Conservation (phyloP, 2,113 vertebrate genomes). For the Sialia sialis region DNA sequence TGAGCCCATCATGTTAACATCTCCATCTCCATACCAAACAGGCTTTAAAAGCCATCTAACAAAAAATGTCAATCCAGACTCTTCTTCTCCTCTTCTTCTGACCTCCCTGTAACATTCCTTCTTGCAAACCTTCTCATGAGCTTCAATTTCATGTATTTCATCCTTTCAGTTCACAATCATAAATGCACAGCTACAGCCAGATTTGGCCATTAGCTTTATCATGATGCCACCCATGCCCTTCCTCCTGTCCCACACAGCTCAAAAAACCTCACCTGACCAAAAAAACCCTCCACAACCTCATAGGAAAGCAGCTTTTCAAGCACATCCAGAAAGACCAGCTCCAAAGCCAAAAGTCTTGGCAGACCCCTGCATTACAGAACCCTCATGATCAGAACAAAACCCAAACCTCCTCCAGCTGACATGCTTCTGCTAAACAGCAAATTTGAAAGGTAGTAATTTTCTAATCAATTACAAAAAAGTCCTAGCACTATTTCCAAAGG, state of each 20-base stretch:
- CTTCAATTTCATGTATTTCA: neutral
- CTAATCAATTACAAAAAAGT: neutral
- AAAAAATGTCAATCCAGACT: accelerated
- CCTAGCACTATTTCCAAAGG: neutral
- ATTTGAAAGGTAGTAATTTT: neutral
- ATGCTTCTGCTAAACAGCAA: neutral
- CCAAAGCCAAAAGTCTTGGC: neutral
- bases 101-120: neutral
- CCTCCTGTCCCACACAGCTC: neutral
- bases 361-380: neutral
- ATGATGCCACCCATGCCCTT: neutral
- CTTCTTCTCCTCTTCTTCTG: neutral
- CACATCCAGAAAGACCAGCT: neutral
- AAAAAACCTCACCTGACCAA: neutral
- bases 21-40: accelerated
- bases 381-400: neutral
- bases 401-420: neutral
- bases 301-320: neutral
- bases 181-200: neutral
- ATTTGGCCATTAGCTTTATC: neutral
- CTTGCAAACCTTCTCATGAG: neutral
- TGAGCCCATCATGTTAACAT: too few relatives aligned
- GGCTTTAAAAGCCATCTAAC: neutral
- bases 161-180: neutral
- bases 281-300: neutral